phyloP scores from a whole-genome alignment of 2,113 vertebrate genomes.

The Chamaetylas fuelleborni region DNA sequence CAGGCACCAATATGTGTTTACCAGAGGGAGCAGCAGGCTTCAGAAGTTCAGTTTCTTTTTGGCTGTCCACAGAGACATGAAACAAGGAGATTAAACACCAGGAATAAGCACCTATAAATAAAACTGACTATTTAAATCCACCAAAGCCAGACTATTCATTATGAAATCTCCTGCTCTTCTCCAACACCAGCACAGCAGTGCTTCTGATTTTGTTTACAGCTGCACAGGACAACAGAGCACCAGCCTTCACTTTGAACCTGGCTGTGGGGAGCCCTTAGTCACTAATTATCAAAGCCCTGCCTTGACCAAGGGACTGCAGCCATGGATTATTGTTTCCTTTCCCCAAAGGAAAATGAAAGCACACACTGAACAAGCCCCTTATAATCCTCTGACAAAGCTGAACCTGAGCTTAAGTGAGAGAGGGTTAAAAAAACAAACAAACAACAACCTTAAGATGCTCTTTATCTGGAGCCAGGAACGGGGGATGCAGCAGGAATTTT shows the following conservation, averaged over 20 bases:
- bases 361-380: background rate
- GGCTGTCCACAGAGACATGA: background rate
- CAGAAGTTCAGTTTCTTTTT: conserved; percentile 4
- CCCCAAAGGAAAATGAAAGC: background rate
- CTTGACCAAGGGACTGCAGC: background rate
- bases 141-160: background rate
- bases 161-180: background rate
- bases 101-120: conserved; percentile 36
- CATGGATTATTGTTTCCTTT: background rate
- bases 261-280: background rate
- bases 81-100: conserved; percentile 20
- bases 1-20: background rate
- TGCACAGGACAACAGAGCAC: background rate
- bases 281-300: conserved; percentile 13
- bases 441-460: background rate
- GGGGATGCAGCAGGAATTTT: background rate
- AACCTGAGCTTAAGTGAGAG: background rate
- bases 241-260: background rate
- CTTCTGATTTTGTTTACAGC: conserved; percentile 20
- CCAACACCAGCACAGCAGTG: background rate
- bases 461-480: background rate
- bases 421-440: background rate
- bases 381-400: background rate
- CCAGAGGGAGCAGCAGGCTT: conserved; percentile 20
- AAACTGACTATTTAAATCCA: conserved; percentile 19